Percentiles rank a stretch among this genome's conserved stretches.
Evolutionary conservation across 1,140 invertebrate species (phyloP).

Genomic region (Drusus annulatus): DNA sequence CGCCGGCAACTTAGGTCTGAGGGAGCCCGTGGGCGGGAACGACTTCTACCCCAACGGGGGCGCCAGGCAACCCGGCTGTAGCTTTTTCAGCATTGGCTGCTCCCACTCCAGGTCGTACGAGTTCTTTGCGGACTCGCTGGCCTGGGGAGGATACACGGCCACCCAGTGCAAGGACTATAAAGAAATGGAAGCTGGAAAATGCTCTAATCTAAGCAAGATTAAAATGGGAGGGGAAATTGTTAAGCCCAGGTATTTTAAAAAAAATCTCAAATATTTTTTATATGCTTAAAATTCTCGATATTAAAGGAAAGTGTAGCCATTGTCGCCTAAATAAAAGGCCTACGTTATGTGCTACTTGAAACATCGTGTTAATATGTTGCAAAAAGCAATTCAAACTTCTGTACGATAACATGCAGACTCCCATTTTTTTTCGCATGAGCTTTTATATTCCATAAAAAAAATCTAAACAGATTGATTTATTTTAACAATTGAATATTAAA

Average conservation of each 20-base stretch:
- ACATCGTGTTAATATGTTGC: no score
- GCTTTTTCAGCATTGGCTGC: constrained; percentile 62
- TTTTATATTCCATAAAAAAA: no score
- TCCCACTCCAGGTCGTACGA: constrained; percentile 68
- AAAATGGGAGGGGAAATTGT: constrained; percentile 43
- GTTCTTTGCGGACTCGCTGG: constrained; percentile 69
- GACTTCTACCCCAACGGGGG: constrained; percentile 78
- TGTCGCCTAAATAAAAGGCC: no score
- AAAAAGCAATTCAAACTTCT: no score
- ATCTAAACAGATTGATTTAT: no score
- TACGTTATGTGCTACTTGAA: no score
- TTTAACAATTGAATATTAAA: no score
- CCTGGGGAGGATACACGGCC: constrained; percentile 36
- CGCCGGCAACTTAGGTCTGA: constrained; percentile 72
- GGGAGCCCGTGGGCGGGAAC: constrained; percentile 70
- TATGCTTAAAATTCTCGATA: no score
- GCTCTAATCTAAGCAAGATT: constrained; percentile 40
- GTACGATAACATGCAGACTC: no score
- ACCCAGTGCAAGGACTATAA: constrained; percentile 44
- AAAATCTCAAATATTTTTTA: no score
- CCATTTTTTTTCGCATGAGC: no score
- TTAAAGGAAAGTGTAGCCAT: no score
- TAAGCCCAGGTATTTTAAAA: constrained; percentile 9
- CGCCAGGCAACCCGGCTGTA: constrained; percentile 74
- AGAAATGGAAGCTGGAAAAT: constrained; percentile 44